A percentile compares a stretch with the other conserved stretches of the same genome.
These are phyloP conservation scores for Rotaria sp. DNA, from an alignment of 2,888 invertebrate genomes.

Conservation along the genomic window DNA sequence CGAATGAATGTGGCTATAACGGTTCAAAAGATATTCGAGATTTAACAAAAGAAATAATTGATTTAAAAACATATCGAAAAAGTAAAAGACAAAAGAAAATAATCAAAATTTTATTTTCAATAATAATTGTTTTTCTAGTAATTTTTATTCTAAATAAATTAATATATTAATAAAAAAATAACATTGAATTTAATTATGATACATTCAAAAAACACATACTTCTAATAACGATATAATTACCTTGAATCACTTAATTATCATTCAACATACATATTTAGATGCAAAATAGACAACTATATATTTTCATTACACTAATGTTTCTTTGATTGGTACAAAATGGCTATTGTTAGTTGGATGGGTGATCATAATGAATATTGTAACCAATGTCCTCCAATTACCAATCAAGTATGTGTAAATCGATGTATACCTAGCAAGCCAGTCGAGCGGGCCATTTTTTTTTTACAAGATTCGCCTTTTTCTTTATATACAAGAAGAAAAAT, in stretches of 20 bases:
- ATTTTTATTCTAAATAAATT: not conserved
- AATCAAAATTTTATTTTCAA: not conserved
- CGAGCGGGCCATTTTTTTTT: not conserved
- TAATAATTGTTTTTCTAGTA: not conserved
- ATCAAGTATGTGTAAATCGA: not conserved
- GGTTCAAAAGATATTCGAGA: not conserved
- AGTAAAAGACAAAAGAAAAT: not conserved
- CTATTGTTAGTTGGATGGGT: not conserved
- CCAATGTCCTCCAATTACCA: not conserved
- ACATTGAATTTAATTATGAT: too few relatives aligned
- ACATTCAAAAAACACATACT: not conserved
- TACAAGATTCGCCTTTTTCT: not conserved
- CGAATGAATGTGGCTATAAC: not conserved
- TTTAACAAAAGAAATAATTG: not conserved
- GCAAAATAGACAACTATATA: not conserved
- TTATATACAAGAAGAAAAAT: not conserved
- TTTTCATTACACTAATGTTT: not conserved
- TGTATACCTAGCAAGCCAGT: not conserved
- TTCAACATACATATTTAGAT: not conserved
- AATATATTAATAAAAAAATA: not conserved
- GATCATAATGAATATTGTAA: not conserved
- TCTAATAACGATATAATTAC: not conserved
- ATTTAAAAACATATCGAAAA: not conserved
- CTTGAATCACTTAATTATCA: not conserved
- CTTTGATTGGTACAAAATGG: constrained; percentile 6